Base-by-base conservation (phyloP, 2,888 invertebrate species). In the Aplocera efformata region DNA sequence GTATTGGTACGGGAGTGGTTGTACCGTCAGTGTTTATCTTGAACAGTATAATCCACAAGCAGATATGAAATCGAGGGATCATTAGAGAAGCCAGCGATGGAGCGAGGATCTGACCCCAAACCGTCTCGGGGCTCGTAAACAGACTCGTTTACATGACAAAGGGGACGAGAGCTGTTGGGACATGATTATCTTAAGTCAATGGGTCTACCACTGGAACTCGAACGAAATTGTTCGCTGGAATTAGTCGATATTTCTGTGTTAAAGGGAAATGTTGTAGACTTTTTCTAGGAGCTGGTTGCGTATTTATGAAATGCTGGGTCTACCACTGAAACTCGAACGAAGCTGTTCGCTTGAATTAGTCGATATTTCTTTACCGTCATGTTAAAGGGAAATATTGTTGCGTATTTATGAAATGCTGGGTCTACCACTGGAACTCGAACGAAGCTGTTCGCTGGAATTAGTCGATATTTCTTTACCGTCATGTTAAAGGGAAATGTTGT, bases 71-170 rank as follows among this genome's bases (percentile, higher is more conserved):
- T 5, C 13, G 13, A 17, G 13, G 22, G 17, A 29, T 25, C 30
- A 40, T 40, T 40, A 40, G 25, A 33, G 21, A 25, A 25, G 20
- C 20, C 21, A 23, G 13, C 13, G 13, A 39, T 26, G 25, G 27
- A 17, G n/a, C 8, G 11, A 13, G 13, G 11, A 17, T 17, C 11
- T 26, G 40, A 30, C 21, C 33, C 26, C 17, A 8, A 21, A 30
- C 33, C 24, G 26, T 31, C 17, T 24, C 24, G 7, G 36, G 38
- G 32, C 26, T 43, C 38, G 42, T 48, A 43, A 43, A 48, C 43
- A 41, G 32, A 10, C 69, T 79, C 77, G 74, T 81, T 79, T 79
- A 73, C 79, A 79, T 80, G 69, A 79, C 76, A 79, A 77, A 80
- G 78, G 57, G 56, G 58, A 58, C 58, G 51, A 60, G 60, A 54